Conservation (phyloP, 2,113 vertebrate species). For the Nestor notabilis region DNA sequence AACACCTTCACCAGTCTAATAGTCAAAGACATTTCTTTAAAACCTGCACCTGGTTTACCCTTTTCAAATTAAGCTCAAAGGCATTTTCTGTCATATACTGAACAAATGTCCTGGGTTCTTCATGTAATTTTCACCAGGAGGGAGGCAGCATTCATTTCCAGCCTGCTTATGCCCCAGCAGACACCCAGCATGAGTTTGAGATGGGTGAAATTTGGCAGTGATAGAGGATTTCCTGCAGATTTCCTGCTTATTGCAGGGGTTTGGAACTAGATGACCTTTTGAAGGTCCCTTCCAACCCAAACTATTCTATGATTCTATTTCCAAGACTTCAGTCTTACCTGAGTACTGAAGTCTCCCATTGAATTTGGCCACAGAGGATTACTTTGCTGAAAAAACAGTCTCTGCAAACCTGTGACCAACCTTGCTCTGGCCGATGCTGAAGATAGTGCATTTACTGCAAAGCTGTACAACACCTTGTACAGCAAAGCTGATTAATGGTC, state of each 20-base stretch:
- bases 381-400: neutral
- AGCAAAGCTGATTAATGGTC: neutral
- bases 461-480: neutral
- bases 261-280: neutral
- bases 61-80: neutral
- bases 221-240: neutral
- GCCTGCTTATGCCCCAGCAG: rapidly evolving
- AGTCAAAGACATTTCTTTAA: neutral
- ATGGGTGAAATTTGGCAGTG: neutral
- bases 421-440: rapidly evolving
- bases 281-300: neutral
- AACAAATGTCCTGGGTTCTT: neutral
- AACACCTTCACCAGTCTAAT: neutral
- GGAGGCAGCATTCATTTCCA: neutral
- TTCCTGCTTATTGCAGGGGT: neutral
- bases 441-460: neutral
- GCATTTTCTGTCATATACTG: neutral
- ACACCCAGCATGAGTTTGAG: neutral
- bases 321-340: neutral
- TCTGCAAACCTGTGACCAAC: neutral
- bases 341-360: neutral
- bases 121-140: neutral
- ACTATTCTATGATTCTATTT: neutral
- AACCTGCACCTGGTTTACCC: rapidly evolving
- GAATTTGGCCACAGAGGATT: neutral